Evolutionary conservation across 2,797 vertebrate species (phyloP).

Genomic region (Nannoperca obscura): DNA sequence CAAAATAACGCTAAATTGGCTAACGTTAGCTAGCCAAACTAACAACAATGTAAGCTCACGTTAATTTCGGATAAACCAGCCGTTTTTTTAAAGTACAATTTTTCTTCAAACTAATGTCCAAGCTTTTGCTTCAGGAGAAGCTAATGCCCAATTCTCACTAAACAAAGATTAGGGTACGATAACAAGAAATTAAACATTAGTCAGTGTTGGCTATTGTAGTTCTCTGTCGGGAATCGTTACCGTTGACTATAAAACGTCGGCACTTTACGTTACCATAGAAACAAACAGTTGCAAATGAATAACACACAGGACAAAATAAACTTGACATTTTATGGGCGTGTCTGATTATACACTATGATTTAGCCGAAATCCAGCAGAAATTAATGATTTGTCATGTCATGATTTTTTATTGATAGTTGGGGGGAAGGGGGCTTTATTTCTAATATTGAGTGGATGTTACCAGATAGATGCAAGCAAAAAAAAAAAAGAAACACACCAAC

Average conservation of each 20-base stretch:
- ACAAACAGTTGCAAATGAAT: slow-evolving; percentile 6
- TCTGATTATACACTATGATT: neutral
- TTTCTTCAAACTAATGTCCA: neutral
- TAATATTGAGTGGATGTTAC: too few relatives aligned
- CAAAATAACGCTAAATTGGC: neutral
- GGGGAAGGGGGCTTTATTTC: too few relatives aligned
- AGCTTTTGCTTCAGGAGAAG: neutral
- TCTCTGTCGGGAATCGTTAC: neutral
- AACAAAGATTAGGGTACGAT: neutral
- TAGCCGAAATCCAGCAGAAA: neutral
- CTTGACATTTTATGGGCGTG: neutral
- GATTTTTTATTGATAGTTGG: too few relatives aligned
- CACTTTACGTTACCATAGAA: slow-evolving; percentile 19
- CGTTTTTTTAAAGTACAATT: neutral
- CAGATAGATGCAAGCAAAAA: neutral
- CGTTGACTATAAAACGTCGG: neutral
- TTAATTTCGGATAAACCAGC: neutral
- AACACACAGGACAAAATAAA: neutral
- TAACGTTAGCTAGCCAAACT: neutral
- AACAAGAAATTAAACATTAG: neutral
- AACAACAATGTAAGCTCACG: neutral
- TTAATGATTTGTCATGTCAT: too few relatives aligned
- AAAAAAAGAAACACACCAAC: neutral
- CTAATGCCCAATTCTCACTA: rapidly evolving
- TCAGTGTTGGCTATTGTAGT: neutral